Conservation (phyloP, 2,888 invertebrate genomes). For the Protophormia terraenovae region DNA sequence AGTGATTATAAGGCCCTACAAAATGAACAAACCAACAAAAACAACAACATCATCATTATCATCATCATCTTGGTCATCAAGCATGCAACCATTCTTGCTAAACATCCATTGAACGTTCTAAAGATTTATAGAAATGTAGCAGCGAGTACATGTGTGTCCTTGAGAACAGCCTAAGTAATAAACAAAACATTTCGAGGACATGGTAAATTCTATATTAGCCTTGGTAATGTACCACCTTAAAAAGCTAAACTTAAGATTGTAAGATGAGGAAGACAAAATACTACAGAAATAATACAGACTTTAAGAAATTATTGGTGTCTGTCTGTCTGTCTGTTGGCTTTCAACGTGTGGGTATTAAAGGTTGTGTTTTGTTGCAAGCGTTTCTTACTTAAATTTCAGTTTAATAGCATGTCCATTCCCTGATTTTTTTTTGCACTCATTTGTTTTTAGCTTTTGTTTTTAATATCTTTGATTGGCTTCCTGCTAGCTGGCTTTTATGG, state of each 20-base stretch:
- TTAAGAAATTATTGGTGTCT: slow-evolving; percentile 19
- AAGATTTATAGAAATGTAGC: neutral
- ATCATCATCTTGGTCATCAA: neutral
- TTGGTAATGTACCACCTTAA: slow-evolving; percentile 40
- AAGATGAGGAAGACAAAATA: neutral
- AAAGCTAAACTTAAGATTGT: neutral
- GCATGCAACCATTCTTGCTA: slow-evolving; percentile 35
- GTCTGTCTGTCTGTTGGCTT: neutral
- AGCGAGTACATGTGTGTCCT: slow-evolving; percentile 53
- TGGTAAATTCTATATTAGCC: slow-evolving; percentile 38
- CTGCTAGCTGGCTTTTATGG: slow-evolving; percentile 38
- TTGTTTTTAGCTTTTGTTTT: slow-evolving; percentile 35
- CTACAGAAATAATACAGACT: neutral
- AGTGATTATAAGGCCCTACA: slow-evolving; percentile 40
- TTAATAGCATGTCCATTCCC: slow-evolving; percentile 56
- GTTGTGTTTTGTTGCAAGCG: slow-evolving; percentile 38
- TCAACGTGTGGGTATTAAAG: slow-evolving; percentile 62
- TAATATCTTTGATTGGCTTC: slow-evolving; percentile 61
- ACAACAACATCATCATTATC: neutral
- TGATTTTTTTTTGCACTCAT: neutral
- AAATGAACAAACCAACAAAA: slow-evolving; percentile 34
- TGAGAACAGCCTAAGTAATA: slow-evolving; percentile 60
- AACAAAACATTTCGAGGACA: slow-evolving; percentile 60
- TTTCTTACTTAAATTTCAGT: slow-evolving; percentile 22
- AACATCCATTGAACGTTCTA: slow-evolving; percentile 9